A percentile compares a stretch with the other conserved stretches of the same genome.
Evolutionary conservation across 2,888 invertebrate species (phyloP).

Genomic region (Mesorhabditis belari): DNA sequence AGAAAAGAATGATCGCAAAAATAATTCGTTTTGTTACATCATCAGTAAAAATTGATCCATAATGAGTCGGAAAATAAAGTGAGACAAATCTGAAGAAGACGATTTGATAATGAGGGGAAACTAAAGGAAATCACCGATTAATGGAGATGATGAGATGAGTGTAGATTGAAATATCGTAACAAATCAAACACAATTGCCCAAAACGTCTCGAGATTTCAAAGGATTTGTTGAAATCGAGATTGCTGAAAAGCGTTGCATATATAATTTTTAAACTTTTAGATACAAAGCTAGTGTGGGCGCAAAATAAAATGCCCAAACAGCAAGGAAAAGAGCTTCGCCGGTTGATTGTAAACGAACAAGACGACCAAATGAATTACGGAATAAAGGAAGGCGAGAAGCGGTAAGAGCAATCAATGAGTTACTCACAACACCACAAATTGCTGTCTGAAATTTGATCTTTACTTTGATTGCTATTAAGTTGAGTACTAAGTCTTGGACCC

Average conservation of each 20-base stretch:
- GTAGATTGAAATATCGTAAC: slow-evolving; percentile 34
- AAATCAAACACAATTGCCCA: slow-evolving; percentile 28
- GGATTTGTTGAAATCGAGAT: slow-evolving; percentile 18
- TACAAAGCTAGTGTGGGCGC: slow-evolving; percentile 32
- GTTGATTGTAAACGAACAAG: slow-evolving; percentile 21
- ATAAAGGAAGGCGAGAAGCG: slow-evolving; percentile 19
- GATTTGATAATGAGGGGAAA: neutral
- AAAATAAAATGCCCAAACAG: slow-evolving; percentile 34
- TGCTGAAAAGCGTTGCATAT: slow-evolving; percentile 14
- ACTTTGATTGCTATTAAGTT: neutral
- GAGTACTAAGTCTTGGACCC: too few species aligned
- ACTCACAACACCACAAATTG: slow-evolving; percentile 19
- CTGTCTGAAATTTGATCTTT: slow-evolving; percentile 14
- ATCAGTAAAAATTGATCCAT: slow-evolving; percentile 27
- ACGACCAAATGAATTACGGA: slow-evolving; percentile 31
- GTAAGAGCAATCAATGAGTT: slow-evolving; percentile 27
- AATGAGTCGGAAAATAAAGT: slow-evolving; percentile 32
- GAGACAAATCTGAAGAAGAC: slow-evolving; percentile 32
- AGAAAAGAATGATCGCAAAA: slow-evolving; percentile 16
- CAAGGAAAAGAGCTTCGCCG: slow-evolving; percentile 24
- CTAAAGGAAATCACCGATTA: slow-evolving; percentile 13
- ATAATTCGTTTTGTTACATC: slow-evolving; percentile 21
- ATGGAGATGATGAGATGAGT: slow-evolving; percentile 29
- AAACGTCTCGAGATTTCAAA: slow-evolving; percentile 18
- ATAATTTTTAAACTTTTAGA: slow-evolving; percentile 2